Base-by-base conservation (phyloP, 53 echinoderm and acorn worm genomes). In the Paracentrotus lividus region DNA sequence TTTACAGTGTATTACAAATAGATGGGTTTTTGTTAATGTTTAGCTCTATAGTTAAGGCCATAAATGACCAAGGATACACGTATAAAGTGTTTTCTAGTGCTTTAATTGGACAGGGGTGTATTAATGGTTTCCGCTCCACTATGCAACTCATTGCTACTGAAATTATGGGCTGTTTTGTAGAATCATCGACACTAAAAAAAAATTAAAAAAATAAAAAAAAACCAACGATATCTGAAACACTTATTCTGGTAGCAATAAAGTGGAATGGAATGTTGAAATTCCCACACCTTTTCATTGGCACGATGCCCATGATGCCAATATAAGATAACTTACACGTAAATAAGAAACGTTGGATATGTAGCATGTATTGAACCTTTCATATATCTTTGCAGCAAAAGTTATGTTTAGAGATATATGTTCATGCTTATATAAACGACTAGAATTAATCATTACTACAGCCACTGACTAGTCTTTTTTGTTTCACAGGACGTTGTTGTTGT, bases 21-120 rank as follows among this genome's bases (percentile, higher is more conserved):
- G 72, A 72, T 72, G 72, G 72, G 40, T 20, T n/a, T 72, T 72
- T 36, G 40, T 40, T 72, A 36, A 72, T 72, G 15, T 64, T 64
- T 64, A 64, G 72, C 72, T 69, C 38, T 3, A n/a, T n/a, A 69
- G 36, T 69, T 18, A 36, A 36, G 21, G 15, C 36, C 21, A 0
- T 72, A 72, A 2, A 72, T 72, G 20, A 20, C 40, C 72, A 72
- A 72, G 72, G 72, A 38, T 36, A 72, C 38, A 9, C 36, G 40
- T 36, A n/a, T 6, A 8, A 40, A 72, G 40, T 6, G 36, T 72
- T 72, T 36, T 72, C 5, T 20, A 21, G 40, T 72, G 72, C 72
- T 36, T 20, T 72, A 72, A 36, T 40, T 72, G 38, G 72, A 40
- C 72, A 72, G 40, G 36, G 15, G 64, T 64, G 8, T 64, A 64